Evolutionary conservation across 2,888 invertebrate genomes (phyloP).

Genomic region (Trichogramma dendrolimi): DNA sequence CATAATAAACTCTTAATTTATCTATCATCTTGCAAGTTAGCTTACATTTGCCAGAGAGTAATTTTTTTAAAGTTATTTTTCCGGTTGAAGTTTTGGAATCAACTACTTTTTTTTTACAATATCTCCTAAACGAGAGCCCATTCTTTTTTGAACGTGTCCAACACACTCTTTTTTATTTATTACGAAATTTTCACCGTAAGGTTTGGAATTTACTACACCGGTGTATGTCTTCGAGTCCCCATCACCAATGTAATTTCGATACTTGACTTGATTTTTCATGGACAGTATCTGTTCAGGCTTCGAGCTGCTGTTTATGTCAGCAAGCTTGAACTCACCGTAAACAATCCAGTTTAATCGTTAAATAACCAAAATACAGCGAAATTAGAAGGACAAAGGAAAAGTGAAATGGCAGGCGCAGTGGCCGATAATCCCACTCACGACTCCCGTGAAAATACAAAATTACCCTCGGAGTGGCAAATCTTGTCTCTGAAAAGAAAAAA

Average conservation of each 20-base stretch:
- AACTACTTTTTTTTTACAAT: slow-evolving; percentile 24
- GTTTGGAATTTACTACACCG: slow-evolving; percentile 25
- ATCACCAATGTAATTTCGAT: slow-evolving; percentile 30
- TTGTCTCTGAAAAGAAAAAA: no score
- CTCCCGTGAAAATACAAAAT: no score
- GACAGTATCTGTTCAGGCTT: no score
- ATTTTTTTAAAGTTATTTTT: slow-evolving; percentile 24
- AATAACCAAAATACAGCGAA: no score
- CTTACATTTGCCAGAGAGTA: slow-evolving; percentile 25
- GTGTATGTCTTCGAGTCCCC: slow-evolving; percentile 28
- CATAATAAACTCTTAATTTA: neutral
- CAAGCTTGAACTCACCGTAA: no score
- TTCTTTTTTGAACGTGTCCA: slow-evolving; percentile 9
- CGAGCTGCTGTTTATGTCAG: no score
- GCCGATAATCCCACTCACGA: no score
- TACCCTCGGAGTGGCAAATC: no score
- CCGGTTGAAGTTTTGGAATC: slow-evolving; percentile 11
- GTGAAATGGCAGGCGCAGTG: no score
- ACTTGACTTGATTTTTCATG: slow-evolving; percentile 20
- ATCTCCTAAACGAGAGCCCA: neutral
- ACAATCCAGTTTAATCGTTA: no score
- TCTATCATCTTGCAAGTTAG: no score
- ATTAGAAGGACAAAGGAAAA: no score
- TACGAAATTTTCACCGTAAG: slow-evolving; percentile 28
- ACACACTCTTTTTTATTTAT: slow-evolving; percentile 29